Conservation (phyloP, 2,797 vertebrate species). For the Manis crassicaudata region DNA sequence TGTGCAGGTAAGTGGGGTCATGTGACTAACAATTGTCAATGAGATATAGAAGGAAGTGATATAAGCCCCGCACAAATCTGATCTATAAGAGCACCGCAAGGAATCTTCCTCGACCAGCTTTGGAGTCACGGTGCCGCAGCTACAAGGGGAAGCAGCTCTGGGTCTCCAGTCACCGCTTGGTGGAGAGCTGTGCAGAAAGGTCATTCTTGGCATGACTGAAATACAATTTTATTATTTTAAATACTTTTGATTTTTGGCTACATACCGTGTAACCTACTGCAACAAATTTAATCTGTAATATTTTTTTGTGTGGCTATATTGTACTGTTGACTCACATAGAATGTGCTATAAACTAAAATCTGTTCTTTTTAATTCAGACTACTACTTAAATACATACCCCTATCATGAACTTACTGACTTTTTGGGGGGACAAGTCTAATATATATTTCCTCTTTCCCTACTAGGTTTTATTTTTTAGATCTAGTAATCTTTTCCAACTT, state of each 20-base stretch:
- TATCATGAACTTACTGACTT: not conserved
- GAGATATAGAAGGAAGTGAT: not conserved
- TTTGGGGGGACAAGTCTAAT: not conserved
- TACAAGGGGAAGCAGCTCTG: not conserved
- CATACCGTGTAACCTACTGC: not conserved
- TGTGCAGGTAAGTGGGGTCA: not conserved
- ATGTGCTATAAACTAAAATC: not conserved
- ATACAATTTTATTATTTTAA: slow-evolving; percentile 25
- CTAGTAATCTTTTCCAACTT: not conserved
- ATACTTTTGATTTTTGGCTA: not conserved
- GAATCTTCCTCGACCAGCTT: not conserved
- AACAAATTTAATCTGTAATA: not conserved
- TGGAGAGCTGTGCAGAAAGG: not conserved
- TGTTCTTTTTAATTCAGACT: not conserved
- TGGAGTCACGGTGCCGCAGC: not conserved
- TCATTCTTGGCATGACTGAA: not conserved
- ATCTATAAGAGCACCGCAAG: not conserved
- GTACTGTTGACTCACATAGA: not conserved
- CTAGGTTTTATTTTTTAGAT: slow-evolving; percentile 42
- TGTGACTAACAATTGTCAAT: not conserved
- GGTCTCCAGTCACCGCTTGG: not conserved
- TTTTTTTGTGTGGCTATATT: not conserved
- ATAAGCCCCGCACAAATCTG: not conserved
- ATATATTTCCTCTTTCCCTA: not conserved
- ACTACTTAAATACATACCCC: not conserved